A percentile compares a stretch with the other conserved stretches of the same genome.
Evolutionary conservation across 2,113 vertebrate species (phyloP).

Genomic region (Aegithalos caudatus): DNA sequence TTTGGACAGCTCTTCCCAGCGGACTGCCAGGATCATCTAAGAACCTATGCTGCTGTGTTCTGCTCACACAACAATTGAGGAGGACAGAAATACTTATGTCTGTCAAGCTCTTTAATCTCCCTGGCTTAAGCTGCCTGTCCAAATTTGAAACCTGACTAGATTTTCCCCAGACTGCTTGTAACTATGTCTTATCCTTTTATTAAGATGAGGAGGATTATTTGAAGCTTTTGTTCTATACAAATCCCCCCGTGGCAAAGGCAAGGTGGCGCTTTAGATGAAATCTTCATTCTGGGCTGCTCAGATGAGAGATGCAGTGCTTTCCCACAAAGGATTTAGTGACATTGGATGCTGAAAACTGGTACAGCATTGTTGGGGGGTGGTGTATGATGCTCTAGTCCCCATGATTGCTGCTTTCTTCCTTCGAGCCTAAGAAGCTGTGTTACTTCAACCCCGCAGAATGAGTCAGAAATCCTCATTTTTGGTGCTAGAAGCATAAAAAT

Average conservation of each 20-base stretch:
- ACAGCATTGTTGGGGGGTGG: not conserved
- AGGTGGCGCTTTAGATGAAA: not conserved
- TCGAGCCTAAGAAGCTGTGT: not conserved
- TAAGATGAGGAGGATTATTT: conserved; percentile 54
- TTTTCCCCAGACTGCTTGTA: conserved; percentile 22
- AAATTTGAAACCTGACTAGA: conserved; percentile 8
- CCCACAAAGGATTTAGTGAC: not conserved
- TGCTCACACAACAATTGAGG: not conserved
- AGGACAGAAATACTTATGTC: not conserved
- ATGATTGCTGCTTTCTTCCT: not conserved
- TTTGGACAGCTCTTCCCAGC: not conserved
- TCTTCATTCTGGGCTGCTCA: not conserved
- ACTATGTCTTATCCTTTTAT: conserved; percentile 45
- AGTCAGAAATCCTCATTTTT: not conserved
- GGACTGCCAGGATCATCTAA: not conserved
- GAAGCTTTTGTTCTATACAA: conserved; percentile 46
- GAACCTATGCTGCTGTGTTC: not conserved
- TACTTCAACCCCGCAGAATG: not conserved
- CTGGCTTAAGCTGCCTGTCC: conserved; percentile 3
- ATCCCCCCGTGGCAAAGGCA: not conserved
- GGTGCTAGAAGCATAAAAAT: not conserved
- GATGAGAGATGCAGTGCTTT: not conserved
- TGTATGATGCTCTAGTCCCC: not conserved
- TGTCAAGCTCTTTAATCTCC: not conserved
- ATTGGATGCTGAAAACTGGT: not conserved